Conservation (phyloP, 1,140 invertebrate species). For the Aphidius gifuensis region DNA sequence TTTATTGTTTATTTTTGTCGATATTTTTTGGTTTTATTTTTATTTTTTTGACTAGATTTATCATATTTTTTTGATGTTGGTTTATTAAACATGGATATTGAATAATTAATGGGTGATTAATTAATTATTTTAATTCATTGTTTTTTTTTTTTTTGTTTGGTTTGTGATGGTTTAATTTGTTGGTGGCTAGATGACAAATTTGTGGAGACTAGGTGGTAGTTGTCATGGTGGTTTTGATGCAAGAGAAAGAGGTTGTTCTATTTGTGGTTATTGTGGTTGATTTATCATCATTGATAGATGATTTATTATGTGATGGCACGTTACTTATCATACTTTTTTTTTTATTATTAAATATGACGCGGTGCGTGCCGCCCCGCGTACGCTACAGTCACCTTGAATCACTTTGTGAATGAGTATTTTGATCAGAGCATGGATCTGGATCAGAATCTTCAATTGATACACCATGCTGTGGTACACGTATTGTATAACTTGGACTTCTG, state of each 20-base stretch:
- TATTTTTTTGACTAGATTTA: too few species aligned
- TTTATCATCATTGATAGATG: slow-evolving; percentile 19
- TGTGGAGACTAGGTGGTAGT: too few species aligned
- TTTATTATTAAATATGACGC: slow-evolving; percentile 35
- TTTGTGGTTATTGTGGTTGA: slow-evolving; percentile 1
- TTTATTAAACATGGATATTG: too few species aligned
- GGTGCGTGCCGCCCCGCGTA: slow-evolving; percentile 32
- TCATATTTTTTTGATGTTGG: too few species aligned
- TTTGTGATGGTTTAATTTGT: too few species aligned
- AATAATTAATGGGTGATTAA: too few species aligned
- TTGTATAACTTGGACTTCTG: slow-evolving; percentile 43
- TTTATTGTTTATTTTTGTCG: too few species aligned
- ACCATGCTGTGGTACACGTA: slow-evolving; percentile 40
- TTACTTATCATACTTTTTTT: slow-evolving; percentile 17
- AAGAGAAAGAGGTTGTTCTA: not conserved
- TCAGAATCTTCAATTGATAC: slow-evolving; percentile 51
- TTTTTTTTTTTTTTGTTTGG: too few species aligned
- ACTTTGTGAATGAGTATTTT: slow-evolving; percentile 45
- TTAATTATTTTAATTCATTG: too few species aligned
- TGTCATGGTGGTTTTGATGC: too few species aligned
- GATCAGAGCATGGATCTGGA: slow-evolving; percentile 42
- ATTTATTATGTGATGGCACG: slow-evolving; percentile 25
- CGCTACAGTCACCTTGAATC: slow-evolving; percentile 51
- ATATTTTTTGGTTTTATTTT: too few species aligned
- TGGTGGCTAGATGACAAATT: too few species aligned